phyloP scores from a whole-genome alignment of 2,797 vertebrate species.

The Psittacula derbiana region DNA sequence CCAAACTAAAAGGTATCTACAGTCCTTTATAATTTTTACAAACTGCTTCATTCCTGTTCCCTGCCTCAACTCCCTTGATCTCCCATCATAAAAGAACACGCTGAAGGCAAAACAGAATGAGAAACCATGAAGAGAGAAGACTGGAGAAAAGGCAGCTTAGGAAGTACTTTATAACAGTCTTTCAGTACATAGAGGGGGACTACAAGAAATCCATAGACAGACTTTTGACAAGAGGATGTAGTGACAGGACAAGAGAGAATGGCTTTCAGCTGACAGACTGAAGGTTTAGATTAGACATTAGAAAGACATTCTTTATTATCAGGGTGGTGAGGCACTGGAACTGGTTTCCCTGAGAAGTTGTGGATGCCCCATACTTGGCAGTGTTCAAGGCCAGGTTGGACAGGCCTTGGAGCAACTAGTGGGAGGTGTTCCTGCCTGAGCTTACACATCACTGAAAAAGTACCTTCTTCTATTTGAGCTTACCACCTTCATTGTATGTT shows the following conservation, averaged over 20 bases:
- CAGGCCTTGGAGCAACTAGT: background rate
- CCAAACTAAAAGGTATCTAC: background rate
- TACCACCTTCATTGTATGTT: background rate
- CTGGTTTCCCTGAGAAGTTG: background rate
- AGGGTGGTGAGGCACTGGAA: background rate
- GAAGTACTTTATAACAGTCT: background rate
- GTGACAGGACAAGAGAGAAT: background rate
- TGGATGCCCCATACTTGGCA: background rate
- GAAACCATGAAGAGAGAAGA: background rate
- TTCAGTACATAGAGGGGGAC: background rate
- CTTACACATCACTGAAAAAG: background rate
- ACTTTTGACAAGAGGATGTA: background rate
- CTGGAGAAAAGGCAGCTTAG: background rate
- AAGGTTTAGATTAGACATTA: background rate
- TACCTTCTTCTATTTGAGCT: background rate
- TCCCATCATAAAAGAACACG: background rate
- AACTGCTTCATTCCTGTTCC: background rate
- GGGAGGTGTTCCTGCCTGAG: background rate
- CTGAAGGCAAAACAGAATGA: background rate
- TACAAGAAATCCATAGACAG: background rate
- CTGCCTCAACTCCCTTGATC: fast-evolving
- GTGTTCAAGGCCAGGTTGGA: background rate
- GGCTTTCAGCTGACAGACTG: background rate
- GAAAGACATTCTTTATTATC: background rate
- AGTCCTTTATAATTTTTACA: background rate